Percentiles rank a stretch among this genome's conserved stretches.
Evolutionary conservation across 1,140 invertebrate genomes (phyloP).

Genomic region (Trigoniulus corallinus): DNA sequence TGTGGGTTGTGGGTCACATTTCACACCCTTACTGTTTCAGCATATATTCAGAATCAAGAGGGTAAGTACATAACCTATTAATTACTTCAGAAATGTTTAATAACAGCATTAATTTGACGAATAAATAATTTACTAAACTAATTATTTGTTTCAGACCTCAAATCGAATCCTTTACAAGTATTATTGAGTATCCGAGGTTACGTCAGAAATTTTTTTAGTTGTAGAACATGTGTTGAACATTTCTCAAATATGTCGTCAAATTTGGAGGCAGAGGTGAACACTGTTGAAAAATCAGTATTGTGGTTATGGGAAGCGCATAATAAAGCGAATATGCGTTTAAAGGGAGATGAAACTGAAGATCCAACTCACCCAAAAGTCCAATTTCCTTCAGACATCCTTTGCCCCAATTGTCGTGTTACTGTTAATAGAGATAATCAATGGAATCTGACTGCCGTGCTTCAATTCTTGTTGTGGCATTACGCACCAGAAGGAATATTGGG

Average conservation of each 20-base stretch:
- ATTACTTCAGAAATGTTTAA: background rate
- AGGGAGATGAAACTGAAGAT: slow-evolving; percentile 77
- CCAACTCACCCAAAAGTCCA: slow-evolving; percentile 74
- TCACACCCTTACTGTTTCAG: slow-evolving; percentile 74
- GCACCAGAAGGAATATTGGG: slow-evolving; percentile 30
- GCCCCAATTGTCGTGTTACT: slow-evolving; percentile 43
- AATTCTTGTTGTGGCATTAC: slow-evolving; percentile 60
- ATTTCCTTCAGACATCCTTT: slow-evolving; percentile 56
- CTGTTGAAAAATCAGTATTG: slow-evolving; percentile 54
- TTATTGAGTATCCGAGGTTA: slow-evolving; percentile 71
- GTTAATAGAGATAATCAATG: slow-evolving; percentile 35
- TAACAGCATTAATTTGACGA: background rate
- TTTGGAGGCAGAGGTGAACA: slow-evolving; percentile 45
- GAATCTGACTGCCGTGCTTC: slow-evolving; percentile 48
- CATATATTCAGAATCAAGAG: slow-evolving; percentile 34
- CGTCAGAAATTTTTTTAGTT: slow-evolving; percentile 85
- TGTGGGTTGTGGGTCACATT: slow-evolving; percentile 92
- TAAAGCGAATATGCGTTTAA: slow-evolving; percentile 71
- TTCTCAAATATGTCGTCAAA: slow-evolving; percentile 59
- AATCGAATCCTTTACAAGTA: slow-evolving; percentile 38
- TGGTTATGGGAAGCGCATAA: slow-evolving; percentile 96
- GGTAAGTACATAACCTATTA: slow-evolving; percentile 13
- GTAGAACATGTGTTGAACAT: slow-evolving; percentile 69
- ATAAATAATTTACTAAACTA: background rate
- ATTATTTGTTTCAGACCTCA: slow-evolving; percentile 15